phyloP scores from a whole-genome alignment of 2,888 invertebrate genomes.

The Drosophila setosimentum region DNA sequence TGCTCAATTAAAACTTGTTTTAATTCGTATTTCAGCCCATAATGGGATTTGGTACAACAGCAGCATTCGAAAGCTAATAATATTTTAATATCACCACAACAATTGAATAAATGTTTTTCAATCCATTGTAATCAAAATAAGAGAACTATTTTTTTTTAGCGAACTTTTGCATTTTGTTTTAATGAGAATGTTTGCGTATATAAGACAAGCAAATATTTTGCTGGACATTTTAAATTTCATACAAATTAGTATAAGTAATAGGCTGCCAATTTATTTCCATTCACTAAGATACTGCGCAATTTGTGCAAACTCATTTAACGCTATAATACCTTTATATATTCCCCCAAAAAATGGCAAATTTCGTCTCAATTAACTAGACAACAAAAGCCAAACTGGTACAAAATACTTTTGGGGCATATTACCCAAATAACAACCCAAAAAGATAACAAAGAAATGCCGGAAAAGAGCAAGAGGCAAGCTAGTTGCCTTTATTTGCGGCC shows the following conservation, averaged over 20 bases:
- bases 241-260: constrained; percentile 19
- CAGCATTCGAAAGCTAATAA: not conserved
- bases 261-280: constrained; percentile 12
- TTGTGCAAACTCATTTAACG: constrained; percentile 36
- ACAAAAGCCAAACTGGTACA: constrained; percentile 41
- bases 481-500: constrained; percentile 28
- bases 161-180: not conserved
- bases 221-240: not conserved
- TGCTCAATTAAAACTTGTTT: not conserved
- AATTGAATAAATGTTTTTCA: not conserved
- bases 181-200: not conserved
- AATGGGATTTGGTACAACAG: not conserved
- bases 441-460: constrained; percentile 39
- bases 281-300: not conserved
- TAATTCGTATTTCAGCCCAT: not conserved
- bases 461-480: constrained; percentile 31
- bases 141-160: not conserved
- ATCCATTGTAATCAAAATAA: not conserved
- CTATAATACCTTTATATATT: constrained; percentile 39
- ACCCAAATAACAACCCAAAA: constrained; percentile 38
- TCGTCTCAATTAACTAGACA: constrained; percentile 64
- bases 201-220: not conserved
- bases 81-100: not conserved
- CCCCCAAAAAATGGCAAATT: constrained; percentile 26
- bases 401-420: constrained; percentile 40